Conservation (phyloP, 1,140 invertebrate species). For the Caenorhabditis latens region DNA sequence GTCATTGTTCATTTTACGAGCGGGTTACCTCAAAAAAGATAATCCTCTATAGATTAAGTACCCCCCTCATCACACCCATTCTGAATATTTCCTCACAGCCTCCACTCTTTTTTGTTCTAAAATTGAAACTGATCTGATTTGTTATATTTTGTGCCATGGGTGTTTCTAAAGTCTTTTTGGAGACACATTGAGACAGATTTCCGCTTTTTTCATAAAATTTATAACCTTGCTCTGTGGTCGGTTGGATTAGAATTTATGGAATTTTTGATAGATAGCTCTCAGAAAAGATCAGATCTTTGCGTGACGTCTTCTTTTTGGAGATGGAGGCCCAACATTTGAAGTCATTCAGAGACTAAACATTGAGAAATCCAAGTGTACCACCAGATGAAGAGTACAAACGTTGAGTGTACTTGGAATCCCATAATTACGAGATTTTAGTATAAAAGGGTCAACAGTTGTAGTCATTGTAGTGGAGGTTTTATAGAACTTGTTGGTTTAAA, state of each 20-base stretch:
- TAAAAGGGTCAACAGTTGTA: not conserved
- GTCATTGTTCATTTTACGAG: not conserved
- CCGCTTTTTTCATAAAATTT: not conserved
- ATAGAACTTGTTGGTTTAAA: too few relatives aligned
- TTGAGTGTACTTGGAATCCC: not conserved
- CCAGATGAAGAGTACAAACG: not conserved
- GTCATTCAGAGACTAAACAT: not conserved
- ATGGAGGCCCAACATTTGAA: not conserved
- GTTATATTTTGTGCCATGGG: not conserved
- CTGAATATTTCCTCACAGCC: not conserved
- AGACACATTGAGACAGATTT: too few relatives aligned
- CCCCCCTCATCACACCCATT: not conserved
- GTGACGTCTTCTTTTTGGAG: not conserved
- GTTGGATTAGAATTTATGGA: not conserved
- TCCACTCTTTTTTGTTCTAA: not conserved
- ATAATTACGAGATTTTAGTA: not conserved
- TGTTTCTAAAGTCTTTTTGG: not conserved
- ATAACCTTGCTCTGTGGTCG: not conserved
- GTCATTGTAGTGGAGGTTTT: too few relatives aligned
- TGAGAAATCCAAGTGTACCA: not conserved
- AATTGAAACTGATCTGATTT: constrained; percentile 44
- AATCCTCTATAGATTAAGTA: constrained; percentile 36
- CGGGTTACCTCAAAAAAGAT: constrained; percentile 4
- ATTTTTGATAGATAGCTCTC: not conserved
- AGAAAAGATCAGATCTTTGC: not conserved